phyloP scores from a whole-genome alignment of 37 sponge, comb jelly and placozoan genomes.

The Beroe forskalii region DNA sequence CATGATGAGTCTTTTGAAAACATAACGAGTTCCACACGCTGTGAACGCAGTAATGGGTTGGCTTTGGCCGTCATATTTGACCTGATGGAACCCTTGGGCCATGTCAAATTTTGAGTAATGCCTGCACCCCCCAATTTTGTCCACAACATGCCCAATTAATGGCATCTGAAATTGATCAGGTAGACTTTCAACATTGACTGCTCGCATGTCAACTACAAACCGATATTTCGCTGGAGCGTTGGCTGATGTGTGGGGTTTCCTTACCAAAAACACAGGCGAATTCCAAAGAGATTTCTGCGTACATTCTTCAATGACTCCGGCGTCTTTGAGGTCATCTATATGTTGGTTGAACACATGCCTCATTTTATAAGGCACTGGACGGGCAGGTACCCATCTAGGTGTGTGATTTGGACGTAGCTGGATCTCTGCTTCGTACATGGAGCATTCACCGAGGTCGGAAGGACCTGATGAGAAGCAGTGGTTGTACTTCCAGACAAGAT shows the following conservation, averaged over 20 bases:
- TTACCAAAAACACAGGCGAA: not conserved
- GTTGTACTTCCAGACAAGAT: not conserved
- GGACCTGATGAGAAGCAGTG: not conserved
- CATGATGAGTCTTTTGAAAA: not conserved
- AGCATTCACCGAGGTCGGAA: not conserved
- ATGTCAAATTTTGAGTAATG: not conserved
- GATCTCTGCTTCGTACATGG: not conserved
- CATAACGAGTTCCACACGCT: not conserved
- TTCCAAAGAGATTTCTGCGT: not conserved
- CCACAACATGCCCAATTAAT: not conserved
- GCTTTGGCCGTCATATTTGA: not conserved
- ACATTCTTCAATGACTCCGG: conserved; percentile 3
- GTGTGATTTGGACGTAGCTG: not conserved
- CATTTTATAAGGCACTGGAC: not conserved
- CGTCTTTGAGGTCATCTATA: not conserved
- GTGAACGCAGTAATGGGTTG: not conserved
- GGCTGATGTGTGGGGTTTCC: not conserved
- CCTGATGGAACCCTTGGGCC: not conserved
- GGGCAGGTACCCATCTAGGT: conserved; percentile 1
- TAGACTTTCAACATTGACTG: not conserved
- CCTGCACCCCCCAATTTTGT: not conserved
- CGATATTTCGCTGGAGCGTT: not conserved
- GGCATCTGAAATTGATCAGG: not conserved
- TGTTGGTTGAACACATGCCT: not conserved
- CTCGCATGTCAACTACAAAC: not conserved